Evolutionary conservation across 2,888 invertebrate genomes (phyloP).

Genomic region (Drosophila glabriapex): DNA sequence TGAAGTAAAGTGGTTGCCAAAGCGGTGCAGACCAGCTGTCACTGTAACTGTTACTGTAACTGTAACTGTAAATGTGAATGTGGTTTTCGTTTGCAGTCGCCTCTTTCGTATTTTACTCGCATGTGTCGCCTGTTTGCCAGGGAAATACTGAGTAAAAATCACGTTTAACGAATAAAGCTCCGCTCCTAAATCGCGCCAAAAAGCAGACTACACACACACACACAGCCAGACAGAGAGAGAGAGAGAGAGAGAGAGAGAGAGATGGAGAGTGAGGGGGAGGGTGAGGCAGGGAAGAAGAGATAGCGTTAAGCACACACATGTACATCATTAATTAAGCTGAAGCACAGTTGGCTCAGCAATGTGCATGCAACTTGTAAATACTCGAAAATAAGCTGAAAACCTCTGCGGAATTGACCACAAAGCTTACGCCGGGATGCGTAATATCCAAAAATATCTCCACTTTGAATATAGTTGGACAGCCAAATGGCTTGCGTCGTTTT

Average conservation of each 20-base stretch:
- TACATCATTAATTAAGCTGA: slow-evolving; percentile 43
- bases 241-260: no score
- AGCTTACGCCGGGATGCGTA: slow-evolving; percentile 1
- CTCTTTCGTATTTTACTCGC: slow-evolving; percentile 10
- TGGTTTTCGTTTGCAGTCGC: slow-evolving; percentile 6
- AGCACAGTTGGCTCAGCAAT: slow-evolving; percentile 16
- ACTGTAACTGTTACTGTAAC: background rate
- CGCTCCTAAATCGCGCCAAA: slow-evolving; percentile 30
- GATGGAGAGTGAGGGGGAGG: background rate
- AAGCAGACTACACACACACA: slow-evolving; percentile 37
- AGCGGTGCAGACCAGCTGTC: background rate
- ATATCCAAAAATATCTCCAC: slow-evolving; percentile 19
- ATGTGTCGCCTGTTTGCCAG: slow-evolving; percentile 29
- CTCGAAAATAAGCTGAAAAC: background rate
- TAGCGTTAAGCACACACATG: slow-evolving; percentile 12
- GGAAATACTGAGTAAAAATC: slow-evolving; percentile 62
- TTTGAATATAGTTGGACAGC: background rate
- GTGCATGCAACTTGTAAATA: slow-evolving; percentile 17
- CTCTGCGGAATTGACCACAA: slow-evolving; percentile 6
- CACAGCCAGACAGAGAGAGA: slow-evolving; percentile 1
- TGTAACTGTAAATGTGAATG: slow-evolving; percentile 12
- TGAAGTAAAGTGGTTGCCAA: background rate
- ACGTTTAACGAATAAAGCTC: slow-evolving; percentile 65
- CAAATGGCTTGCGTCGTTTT: slow-evolving; percentile 10
- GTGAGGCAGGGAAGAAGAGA: background rate